These are phyloP conservation scores for Miniopterus natalensis DNA, from an alignment of 2,113 vertebrate species.

Conservation along the genomic window DNA sequence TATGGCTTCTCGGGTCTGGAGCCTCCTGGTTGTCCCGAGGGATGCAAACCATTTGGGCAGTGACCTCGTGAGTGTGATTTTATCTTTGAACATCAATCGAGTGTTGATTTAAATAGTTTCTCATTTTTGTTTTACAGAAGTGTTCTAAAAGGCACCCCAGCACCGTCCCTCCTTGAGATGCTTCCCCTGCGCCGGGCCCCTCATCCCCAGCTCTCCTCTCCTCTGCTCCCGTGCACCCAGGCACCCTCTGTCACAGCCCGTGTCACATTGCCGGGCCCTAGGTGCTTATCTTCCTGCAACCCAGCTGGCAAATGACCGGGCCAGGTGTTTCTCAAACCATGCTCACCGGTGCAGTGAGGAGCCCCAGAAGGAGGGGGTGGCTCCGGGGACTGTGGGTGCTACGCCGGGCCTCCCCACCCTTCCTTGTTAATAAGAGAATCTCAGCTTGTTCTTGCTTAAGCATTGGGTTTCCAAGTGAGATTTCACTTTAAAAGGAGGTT, in stretches of 20 bases:
- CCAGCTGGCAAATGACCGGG: neutral
- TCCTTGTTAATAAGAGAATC: neutral
- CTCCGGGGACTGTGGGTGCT: neutral
- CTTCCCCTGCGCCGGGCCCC: neutral
- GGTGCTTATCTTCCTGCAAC: neutral
- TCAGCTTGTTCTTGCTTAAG: neutral
- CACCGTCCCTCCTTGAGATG: neutral
- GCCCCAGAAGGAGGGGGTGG: neutral
- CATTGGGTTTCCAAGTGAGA: neutral
- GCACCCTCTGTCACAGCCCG: neutral
- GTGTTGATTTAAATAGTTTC: neutral
- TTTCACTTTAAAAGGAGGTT: neutral
- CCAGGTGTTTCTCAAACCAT: neutral
- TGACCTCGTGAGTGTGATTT: neutral
- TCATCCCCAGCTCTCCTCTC: no score
- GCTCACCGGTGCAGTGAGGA: rapidly evolving
- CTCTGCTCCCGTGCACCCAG: neutral
- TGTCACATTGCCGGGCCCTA: neutral
- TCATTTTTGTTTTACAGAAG: neutral
- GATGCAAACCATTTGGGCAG: neutral
- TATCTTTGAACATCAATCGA: neutral
- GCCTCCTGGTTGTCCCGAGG: neutral
- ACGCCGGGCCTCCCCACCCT: neutral
- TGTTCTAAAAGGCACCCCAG: neutral
- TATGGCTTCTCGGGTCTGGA: neutral